Conservation (phyloP, 2,113 vertebrate genomes). For the Eurypyga helias region DNA sequence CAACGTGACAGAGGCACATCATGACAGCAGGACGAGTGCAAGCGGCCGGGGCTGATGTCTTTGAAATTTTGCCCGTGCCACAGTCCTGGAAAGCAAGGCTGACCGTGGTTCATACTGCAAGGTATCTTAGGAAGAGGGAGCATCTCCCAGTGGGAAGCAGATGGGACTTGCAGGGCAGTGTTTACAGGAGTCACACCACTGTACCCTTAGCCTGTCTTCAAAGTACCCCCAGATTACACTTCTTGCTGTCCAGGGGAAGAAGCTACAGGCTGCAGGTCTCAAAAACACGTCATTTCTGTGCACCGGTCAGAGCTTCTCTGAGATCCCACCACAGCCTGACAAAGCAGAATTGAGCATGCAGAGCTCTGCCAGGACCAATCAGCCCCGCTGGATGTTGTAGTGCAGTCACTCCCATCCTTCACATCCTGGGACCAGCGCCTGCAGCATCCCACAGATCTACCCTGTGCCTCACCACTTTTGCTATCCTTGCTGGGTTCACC, state of each 20-base stretch:
- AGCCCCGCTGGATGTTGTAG: neutral
- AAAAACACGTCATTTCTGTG: neutral
- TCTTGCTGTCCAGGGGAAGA: neutral
- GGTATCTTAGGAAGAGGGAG: neutral
- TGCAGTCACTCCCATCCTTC: neutral
- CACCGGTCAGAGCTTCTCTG: neutral
- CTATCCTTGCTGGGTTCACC: neutral
- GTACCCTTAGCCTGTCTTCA: neutral
- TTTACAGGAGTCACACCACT: neutral
- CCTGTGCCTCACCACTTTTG: neutral
- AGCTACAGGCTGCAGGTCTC: neutral
- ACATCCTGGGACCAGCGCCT: neutral
- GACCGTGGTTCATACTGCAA: fast-evolving
- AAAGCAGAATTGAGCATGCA: neutral
- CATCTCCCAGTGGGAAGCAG: neutral
- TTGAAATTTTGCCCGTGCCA: neutral
- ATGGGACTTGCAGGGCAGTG: neutral
- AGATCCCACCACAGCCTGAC: neutral
- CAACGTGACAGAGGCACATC: neutral
- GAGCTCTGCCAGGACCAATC: neutral
- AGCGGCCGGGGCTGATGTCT: neutral
- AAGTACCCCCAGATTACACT: neutral
- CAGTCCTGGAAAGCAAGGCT: neutral
- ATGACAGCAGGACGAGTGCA: too few species aligned
- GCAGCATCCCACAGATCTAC: neutral